phyloP scores from a whole-genome alignment of 1,140 invertebrate species.

The Drosophila busckii region DNA sequence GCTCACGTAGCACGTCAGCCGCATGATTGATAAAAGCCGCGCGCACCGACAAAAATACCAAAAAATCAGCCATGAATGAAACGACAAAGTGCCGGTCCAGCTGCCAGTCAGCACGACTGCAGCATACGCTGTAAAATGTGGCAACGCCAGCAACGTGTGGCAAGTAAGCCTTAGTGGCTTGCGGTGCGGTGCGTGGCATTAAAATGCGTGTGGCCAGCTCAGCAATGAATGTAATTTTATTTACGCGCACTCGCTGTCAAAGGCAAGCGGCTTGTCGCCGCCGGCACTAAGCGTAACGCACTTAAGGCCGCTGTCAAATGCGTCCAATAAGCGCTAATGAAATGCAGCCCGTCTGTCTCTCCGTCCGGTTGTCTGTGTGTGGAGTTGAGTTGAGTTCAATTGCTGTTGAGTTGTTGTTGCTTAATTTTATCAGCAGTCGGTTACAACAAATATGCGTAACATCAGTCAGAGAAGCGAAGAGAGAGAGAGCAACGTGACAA shows the following conservation, averaged over 20 bases:
- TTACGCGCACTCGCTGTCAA: slow-evolving; percentile 68
- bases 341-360: too few species aligned
- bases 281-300: too few species aligned
- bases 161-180: too few species aligned
- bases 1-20: slow-evolving; percentile 52
- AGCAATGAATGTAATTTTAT: slow-evolving; percentile 67
- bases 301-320: too few species aligned
- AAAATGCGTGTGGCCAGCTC: slow-evolving; percentile 65
- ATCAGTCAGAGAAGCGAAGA: slow-evolving; percentile 31
- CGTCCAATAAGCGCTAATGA: too few species aligned
- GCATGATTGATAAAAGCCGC: slow-evolving; percentile 72
- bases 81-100: slow-evolving; percentile 53
- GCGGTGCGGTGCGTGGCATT: not conserved
- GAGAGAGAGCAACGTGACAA: slow-evolving; percentile 21
- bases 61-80: slow-evolving; percentile 69
- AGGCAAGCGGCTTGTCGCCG: too few species aligned
- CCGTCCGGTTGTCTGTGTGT: slow-evolving; percentile 37
- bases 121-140: not conserved
- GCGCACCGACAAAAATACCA: slow-evolving; percentile 68
- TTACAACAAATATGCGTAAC: slow-evolving; percentile 35
- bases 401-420: too few species aligned
- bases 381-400: too few species aligned
- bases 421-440: too few species aligned
- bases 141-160: too few species aligned
- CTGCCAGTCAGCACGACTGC: not conserved